These are phyloP conservation scores for Oryzias sinensis DNA, from an alignment of 2,797 vertebrate genomes.

Conservation along the genomic window DNA sequence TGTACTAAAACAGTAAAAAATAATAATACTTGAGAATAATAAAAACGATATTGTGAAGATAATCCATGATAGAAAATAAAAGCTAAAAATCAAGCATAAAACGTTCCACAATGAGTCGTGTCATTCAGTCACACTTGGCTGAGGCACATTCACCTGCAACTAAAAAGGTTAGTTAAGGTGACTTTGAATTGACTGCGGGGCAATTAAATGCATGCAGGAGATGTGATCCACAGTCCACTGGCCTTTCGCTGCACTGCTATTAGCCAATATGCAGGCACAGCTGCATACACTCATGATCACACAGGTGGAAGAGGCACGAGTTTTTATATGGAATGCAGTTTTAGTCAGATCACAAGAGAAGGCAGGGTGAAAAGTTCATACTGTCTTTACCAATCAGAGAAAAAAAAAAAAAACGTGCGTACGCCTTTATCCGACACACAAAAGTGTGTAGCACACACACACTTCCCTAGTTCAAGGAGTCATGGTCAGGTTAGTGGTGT, in stretches of 20 bases:
- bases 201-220: conserved; percentile 63
- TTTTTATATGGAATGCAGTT: conserved; percentile 46
- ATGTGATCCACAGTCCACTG: conserved; percentile 59
- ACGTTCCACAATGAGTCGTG: background rate
- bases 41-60: background rate
- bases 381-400: conserved; percentile 47
- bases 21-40: conserved; percentile 7
- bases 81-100: background rate
- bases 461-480: conserved; percentile 59
- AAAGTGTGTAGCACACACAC: conserved; percentile 5
- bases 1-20: conserved; percentile 5
- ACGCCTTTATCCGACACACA: conserved; percentile 38
- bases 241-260: conserved; percentile 49
- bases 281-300: conserved; percentile 17
- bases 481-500: conserved; percentile 56
- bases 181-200: conserved; percentile 60
- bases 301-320: conserved; percentile 44
- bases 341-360: conserved; percentile 62
- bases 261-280: conserved; percentile 25
- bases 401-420: conserved; percentile 37
- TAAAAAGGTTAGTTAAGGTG: conserved; percentile 57
- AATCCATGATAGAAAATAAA: conserved; percentile 1
- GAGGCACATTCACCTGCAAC: conserved; percentile 36
- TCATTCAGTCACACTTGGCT: conserved; percentile 29
- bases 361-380: conserved; percentile 69